Percentiles rank a stretch among this genome's conserved stretches.
phyloP scores from a whole-genome alignment of 2,797 vertebrate species.

The Fistularia tabacaria region DNA sequence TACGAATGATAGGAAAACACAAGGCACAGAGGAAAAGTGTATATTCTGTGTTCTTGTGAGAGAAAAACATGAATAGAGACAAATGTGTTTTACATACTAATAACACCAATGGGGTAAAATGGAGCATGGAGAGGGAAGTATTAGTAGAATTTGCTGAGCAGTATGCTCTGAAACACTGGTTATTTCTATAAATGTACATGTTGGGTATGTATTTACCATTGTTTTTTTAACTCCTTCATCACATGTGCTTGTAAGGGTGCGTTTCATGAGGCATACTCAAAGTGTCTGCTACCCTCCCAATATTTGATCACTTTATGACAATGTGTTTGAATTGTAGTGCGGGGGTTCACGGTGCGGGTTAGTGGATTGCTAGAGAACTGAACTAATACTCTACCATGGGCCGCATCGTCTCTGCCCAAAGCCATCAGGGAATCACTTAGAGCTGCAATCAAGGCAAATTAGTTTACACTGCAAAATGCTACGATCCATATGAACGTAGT shows the following conservation, averaged over 20 bases:
- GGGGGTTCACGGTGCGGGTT: constrained; percentile 43
- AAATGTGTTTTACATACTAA: no score
- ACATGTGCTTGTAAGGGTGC: neutral
- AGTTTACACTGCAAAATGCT: constrained; percentile 62
- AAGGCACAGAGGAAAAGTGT: no score
- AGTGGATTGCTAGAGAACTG: constrained; percentile 55
- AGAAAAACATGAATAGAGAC: no score
- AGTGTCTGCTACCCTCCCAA: constrained; percentile 31
- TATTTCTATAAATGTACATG: constrained; percentile 38
- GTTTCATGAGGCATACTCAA: neutral
- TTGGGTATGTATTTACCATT: constrained; percentile 25
- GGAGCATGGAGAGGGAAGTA: constrained; percentile 10
- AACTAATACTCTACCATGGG: constrained; percentile 79
- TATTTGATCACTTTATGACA: constrained; percentile 40
- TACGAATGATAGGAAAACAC: no score
- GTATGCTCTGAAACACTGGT: constrained; percentile 5
- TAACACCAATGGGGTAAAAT: constrained; percentile 11
- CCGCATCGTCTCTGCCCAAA: constrained; percentile 77
- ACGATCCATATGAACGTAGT: constrained; percentile 42
- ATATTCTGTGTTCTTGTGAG: no score
- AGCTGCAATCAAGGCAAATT: constrained; percentile 77
- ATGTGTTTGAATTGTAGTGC: constrained; percentile 31
- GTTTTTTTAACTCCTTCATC: neutral
- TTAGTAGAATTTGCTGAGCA: constrained; percentile 18
- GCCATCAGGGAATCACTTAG: constrained; percentile 76